These are phyloP conservation scores for Morpho deidamia DNA, from an alignment of 2,888 invertebrate species.

Conservation along the genomic window DNA sequence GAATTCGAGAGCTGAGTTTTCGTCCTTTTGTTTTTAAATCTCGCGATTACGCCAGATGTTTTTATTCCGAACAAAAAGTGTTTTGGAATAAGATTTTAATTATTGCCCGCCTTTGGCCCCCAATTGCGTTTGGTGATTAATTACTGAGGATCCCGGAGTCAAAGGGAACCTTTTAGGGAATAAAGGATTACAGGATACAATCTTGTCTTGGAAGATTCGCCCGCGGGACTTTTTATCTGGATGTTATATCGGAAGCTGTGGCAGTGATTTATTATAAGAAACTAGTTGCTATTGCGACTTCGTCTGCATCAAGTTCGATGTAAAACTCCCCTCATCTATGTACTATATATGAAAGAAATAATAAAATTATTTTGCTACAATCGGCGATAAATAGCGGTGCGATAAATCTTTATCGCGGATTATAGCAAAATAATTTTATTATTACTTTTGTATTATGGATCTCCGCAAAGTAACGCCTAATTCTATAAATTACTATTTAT, in stretches of 20 bases:
- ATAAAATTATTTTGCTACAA: no score
- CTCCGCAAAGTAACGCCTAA: no score
- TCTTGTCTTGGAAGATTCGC: slow-evolving; percentile 1
- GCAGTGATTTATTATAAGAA: slow-evolving; percentile 1
- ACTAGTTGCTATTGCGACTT: neutral
- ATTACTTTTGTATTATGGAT: no score
- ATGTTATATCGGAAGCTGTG: neutral
- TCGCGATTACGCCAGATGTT: neutral
- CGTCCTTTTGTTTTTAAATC: neutral
- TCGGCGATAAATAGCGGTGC: no score
- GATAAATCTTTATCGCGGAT: no score
- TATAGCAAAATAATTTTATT: no score
- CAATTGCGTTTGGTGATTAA: neutral
- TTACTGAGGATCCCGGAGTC: neutral
- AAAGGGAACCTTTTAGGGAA: slow-evolving; percentile 1
- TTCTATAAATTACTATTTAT: no score
- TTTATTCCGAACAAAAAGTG: neutral
- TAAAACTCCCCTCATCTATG: no score
- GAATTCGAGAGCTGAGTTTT: slow-evolving; percentile 1
- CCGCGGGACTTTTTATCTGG: neutral
- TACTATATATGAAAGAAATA: no score
- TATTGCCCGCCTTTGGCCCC: neutral
- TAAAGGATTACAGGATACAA: slow-evolving; percentile 2
- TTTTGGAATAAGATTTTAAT: neutral
- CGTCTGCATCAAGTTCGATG: no score